Percentiles rank a stretch among this genome's conserved stretches.
Conservation (phyloP, 2,113 vertebrate genomes). For the Promerops cafer region DNA sequence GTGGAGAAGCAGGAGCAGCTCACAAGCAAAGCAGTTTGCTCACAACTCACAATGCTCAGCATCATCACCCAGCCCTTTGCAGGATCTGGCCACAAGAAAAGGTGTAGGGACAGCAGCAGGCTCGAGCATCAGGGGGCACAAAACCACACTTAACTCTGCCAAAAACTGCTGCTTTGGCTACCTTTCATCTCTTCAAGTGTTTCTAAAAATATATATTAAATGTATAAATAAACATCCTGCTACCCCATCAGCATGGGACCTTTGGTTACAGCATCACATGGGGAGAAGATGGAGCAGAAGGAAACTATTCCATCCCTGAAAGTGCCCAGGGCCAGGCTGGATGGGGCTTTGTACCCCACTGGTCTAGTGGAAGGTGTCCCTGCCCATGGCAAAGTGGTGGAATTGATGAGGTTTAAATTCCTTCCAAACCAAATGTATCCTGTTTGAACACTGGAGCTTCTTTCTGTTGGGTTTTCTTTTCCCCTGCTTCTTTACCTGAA, state of each 20-base stretch:
- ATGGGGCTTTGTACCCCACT: not conserved
- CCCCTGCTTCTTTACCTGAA: not conserved
- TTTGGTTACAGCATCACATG: not conserved
- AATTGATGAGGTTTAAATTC: not conserved
- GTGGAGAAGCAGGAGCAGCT: not conserved
- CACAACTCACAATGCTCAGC: not conserved
- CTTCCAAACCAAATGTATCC: not conserved
- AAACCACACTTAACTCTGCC: not conserved
- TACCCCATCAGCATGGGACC: not conserved
- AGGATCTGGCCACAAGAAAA: not conserved
- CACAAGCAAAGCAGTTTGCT: not conserved
- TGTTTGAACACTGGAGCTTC: not conserved
- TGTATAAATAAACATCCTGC: not conserved
- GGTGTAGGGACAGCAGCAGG: not conserved
- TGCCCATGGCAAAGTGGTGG: not conserved
- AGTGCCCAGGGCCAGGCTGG: not conserved
- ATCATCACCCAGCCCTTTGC: not conserved
- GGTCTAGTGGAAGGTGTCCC: not conserved
- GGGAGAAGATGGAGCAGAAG: not conserved
- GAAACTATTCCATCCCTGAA: not conserved
- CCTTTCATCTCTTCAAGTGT: not conserved
- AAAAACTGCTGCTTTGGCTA: not conserved
- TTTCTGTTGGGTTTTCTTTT: not conserved
- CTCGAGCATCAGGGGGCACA: accelerated
- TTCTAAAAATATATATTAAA: not conserved